Conservation (phyloP, 2,888 invertebrate species). For the Drosophila subsilvestris region DNA sequence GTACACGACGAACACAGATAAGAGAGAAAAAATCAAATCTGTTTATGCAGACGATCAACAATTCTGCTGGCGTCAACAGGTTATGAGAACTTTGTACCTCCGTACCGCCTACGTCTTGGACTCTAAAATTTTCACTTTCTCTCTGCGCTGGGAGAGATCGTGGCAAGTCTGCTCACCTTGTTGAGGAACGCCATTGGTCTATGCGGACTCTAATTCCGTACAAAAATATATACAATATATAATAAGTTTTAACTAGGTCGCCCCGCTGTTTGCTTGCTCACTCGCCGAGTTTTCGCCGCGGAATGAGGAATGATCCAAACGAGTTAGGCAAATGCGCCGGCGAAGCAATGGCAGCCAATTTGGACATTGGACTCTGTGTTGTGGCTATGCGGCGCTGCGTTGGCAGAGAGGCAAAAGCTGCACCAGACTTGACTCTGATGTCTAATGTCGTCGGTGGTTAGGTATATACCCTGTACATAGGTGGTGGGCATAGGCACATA, state of each 20-base stretch:
- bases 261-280: constrained; percentile 35
- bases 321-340: constrained; percentile 38
- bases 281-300: constrained; percentile 37
- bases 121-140: constrained; percentile 13
- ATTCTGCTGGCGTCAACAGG: constrained; percentile 47
- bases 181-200: constrained; percentile 73
- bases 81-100: constrained; percentile 35
- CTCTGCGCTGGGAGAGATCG: neutral
- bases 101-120: constrained; percentile 3
- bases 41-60: constrained; percentile 53
- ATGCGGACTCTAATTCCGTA: constrained; percentile 23
- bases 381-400: constrained; percentile 8
- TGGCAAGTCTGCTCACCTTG: constrained; percentile 55
- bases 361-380: constrained; percentile 60
- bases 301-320: constrained; percentile 52
- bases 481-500: neutral
- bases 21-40: constrained; percentile 32
- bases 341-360: constrained; percentile 28
- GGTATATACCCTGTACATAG: neutral
- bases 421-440: neutral
- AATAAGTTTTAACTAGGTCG: constrained; percentile 39
- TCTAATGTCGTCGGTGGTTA: neutral
- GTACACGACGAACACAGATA: constrained; percentile 60
- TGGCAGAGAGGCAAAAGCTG: constrained; percentile 28
- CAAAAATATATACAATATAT: constrained; percentile 8